phyloP scores from a whole-genome alignment of 2,113 vertebrate genomes.

The Phalacrocorax brasilianus region DNA sequence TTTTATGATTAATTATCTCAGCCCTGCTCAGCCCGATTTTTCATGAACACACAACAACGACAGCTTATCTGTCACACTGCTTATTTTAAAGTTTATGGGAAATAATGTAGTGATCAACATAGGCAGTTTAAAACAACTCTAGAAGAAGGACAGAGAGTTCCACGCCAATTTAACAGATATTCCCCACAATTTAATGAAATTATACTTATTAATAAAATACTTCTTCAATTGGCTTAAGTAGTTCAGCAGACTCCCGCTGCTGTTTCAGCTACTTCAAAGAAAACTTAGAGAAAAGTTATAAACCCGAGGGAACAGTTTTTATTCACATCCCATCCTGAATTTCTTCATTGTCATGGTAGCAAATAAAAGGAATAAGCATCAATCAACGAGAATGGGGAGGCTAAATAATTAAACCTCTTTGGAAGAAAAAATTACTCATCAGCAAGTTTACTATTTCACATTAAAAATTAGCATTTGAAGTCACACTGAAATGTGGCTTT shows the following conservation, averaged over 20 bases:
- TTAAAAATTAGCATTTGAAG: slow-evolving; percentile 3
- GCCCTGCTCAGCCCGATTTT: not conserved
- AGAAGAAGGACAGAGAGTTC: not conserved
- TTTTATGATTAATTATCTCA: not conserved
- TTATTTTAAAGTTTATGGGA: not conserved
- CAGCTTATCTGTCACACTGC: not conserved
- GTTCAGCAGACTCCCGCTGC: not conserved
- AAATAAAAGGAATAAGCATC: not conserved
- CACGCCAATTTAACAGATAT: not conserved
- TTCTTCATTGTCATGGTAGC: not conserved
- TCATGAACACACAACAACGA: not conserved
- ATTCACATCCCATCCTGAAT: not conserved
- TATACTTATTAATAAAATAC: not conserved
- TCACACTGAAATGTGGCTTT: not conserved
- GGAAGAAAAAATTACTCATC: slow-evolving; percentile 22
- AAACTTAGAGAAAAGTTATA: not conserved
- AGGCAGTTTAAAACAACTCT: not conserved
- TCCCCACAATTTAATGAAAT: not conserved
- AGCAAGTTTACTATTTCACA: not conserved
- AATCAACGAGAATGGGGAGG: not conserved
- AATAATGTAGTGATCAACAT: not conserved
- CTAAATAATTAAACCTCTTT: slow-evolving; percentile 41
- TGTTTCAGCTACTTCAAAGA: not conserved
- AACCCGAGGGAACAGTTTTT: not conserved
- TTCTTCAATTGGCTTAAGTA: not conserved